These are phyloP conservation scores for Zoanthus solanderi DNA, from an alignment of 92 coral and sea anemone species.

Conservation along the genomic window DNA sequence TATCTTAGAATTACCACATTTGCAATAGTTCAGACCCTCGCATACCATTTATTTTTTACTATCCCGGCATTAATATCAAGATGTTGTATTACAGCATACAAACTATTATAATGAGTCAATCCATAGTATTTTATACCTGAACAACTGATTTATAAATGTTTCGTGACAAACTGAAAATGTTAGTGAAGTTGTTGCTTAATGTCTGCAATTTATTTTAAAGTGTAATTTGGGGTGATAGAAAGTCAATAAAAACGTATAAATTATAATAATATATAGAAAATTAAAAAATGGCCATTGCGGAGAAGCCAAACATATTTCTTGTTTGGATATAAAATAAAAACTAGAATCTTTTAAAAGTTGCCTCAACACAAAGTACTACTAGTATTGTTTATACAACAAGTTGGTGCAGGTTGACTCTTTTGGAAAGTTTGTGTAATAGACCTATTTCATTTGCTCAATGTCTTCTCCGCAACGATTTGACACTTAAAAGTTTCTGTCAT, in stretches of 20 bases:
- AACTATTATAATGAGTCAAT: background rate
- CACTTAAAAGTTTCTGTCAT: constrained; percentile 41
- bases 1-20: too few species aligned
- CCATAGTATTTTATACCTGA: background rate
- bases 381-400: background rate
- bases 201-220: background rate
- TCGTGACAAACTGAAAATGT: background rate
- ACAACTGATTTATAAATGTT: background rate
- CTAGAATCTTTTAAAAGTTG: background rate
- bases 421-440: constrained; percentile 12
- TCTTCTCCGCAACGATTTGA: constrained; percentile 31
- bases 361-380: background rate
- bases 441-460: constrained; percentile 26
- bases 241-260: background rate
- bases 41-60: too few species aligned
- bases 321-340: background rate
- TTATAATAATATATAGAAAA: background rate
- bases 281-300: background rate
- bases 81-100: too few species aligned
- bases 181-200: background rate
- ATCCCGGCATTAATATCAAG: too few species aligned
- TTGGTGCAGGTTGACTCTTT: background rate
- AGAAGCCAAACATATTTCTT: background rate
- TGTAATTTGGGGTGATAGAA: background rate
- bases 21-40: too few species aligned